These are phyloP conservation scores for Lysandra coridon DNA, from an alignment of 2,888 invertebrate genomes.

Conservation along the genomic window DNA sequence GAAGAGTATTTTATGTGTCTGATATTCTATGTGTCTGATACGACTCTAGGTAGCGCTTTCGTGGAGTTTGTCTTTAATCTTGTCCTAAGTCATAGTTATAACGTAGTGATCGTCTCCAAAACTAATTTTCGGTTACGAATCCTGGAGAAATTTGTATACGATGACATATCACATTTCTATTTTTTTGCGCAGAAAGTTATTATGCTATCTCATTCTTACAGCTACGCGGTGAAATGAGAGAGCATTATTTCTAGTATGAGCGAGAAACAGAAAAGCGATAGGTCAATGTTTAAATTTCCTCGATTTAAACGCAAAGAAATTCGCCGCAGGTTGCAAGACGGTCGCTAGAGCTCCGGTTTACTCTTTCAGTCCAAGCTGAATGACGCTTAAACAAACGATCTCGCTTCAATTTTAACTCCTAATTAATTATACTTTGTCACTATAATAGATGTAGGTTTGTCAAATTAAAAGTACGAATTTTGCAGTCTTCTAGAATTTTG, in stretches of 20 bases:
- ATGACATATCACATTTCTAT: background rate
- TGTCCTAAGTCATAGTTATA: constrained; percentile 73
- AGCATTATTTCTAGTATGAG: background rate
- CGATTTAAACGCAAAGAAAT: background rate
- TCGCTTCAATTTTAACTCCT: constrained; percentile 61
- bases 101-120: constrained; percentile 47
- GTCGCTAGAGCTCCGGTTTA: constrained; percentile 51
- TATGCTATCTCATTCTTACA: background rate
- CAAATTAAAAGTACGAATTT: constrained; percentile 41
- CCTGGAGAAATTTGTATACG: background rate
- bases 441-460: constrained; percentile 55
- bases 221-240: background rate
- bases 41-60: constrained; percentile 48
- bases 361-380: constrained; percentile 59
- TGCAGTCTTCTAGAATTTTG: constrained; percentile 38
- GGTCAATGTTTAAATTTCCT: background rate
- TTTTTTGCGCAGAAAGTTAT: background rate
- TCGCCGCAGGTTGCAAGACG: constrained; percentile 40
- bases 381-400: constrained; percentile 70
- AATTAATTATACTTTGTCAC: constrained; percentile 52
- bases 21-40: constrained; percentile 53
- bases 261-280: background rate
- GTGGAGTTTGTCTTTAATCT: constrained; percentile 63
- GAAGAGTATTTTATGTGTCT: constrained; percentile 49
- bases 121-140: background rate